Percentiles rank a stretch among this genome's conserved stretches.
phyloP scores from a whole-genome alignment of 1,140 invertebrate genomes.

The Holotrichia oblita region DNA sequence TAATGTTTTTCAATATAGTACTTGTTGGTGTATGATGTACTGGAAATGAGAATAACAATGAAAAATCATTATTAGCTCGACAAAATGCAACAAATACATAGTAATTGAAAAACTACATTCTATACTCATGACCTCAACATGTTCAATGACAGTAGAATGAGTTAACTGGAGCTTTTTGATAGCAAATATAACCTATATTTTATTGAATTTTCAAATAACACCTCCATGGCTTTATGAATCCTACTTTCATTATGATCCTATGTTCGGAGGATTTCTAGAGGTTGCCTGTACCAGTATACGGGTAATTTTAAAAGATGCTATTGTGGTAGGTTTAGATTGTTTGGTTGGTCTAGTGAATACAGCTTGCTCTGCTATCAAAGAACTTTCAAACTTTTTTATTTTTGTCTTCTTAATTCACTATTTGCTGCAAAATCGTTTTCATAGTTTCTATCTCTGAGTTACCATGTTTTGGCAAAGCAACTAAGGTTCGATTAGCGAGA shows the following conservation, averaged over 20 bases:
- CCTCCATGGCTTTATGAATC: no score
- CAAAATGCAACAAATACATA: no score
- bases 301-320: no score
- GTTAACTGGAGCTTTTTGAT: conserved; percentile 44
- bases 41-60: no score
- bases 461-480: neutral
- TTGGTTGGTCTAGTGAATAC: conserved; percentile 41
- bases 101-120: conserved; percentile 3
- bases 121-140: conserved; percentile 40
- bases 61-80: no score
- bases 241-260: conserved; percentile 38
- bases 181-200: no score
- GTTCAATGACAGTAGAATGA: conserved; percentile 40
- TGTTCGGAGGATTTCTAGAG: conserved; percentile 39
- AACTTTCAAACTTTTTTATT: conserved; percentile 53
- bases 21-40: no score
- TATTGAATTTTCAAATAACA: no score
- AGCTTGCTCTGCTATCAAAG: conserved; percentile 35
- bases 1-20: no score
- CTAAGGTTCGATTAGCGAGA: neutral
- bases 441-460: neutral
- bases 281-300: conserved; percentile 39
- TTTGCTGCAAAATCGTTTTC: neutral
- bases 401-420: conserved; percentile 46
- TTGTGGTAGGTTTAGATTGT: neutral